Conservation (phyloP, 2,797 vertebrate genomes). For the Scyliorhinus canicula region DNA sequence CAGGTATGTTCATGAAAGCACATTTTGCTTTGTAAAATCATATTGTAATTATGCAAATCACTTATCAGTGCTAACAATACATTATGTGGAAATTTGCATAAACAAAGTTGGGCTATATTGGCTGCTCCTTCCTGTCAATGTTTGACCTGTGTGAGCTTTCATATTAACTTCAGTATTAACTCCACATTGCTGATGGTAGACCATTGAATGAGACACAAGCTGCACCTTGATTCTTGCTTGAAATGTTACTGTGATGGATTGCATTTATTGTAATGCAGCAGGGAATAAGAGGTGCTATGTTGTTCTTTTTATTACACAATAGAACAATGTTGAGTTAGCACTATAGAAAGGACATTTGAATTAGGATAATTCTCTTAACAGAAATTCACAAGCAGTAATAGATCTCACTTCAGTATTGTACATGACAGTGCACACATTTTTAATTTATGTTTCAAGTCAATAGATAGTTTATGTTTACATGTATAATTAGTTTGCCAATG, state of each 20-base stretch:
- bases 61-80: background rate
- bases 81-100: background rate
- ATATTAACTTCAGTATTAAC: background rate
- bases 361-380: slow-evolving; percentile 19
- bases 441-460: background rate
- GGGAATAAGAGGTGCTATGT: background rate
- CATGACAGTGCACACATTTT: background rate
- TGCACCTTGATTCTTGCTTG: background rate
- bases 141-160: background rate
- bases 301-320: background rate
- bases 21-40: slow-evolving; percentile 6
- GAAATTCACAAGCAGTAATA: background rate
- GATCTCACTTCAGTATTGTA: background rate
- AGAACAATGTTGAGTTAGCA: background rate
- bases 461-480: background rate
- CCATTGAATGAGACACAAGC: background rate
- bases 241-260: background rate
- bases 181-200: background rate
- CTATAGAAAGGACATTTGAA: background rate
- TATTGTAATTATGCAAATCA: background rate
- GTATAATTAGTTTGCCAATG: slow-evolving; percentile 1
- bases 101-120: background rate
- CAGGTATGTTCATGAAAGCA: background rate
- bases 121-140: background rate
- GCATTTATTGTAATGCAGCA: background rate